Evolutionary conservation across 37 sponge, comb jelly and placozoan species (phyloP), one percentile per base, ranked within the genome.

Genomic region (Eunapius fragilis): DNA sequence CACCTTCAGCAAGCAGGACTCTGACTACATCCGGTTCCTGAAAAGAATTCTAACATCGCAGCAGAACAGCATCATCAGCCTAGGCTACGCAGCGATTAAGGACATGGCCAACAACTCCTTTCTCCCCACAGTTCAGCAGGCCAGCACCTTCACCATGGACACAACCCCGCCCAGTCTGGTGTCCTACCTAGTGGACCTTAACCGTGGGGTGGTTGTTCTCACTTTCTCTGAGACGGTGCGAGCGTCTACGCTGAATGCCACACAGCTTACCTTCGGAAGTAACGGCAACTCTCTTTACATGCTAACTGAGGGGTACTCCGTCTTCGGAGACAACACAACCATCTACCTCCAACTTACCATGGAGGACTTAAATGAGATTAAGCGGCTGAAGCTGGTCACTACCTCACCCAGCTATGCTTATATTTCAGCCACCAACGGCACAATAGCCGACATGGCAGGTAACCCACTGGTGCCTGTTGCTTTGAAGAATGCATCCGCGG

Each of bases 351-450:
- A 87, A 30, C 70, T 97, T 0, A 67, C 87, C 11, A 84, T 70
- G n/a, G 71, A 24, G 49, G 97, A 97, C 68, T 76, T 94, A 25
- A 92, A 97, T 85, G 95, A 94, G 82, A 31, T 97, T 22, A 97
- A 97, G 77, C 72, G 94, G 68, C 69, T 83, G 32, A 81, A 87
- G 26, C 80, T 77, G 31, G 76, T 97, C 19, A 87, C 81, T 32
- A 90, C 77, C 23, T 30, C 17, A 68, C 50, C 25, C 0, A 79
- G 83, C 35, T 35, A 33, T 22, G 94, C 95, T 0, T 94, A 69
- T 71, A 79, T 97, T 36, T 77, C 93, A 24, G 76, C 88, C 25
- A 91, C 97, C 30, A 32, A 79, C 35, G 25, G 22, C 79, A 69
- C 93, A 37, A 92, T 97, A 10, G 9, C 11, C n/a, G 97, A 97